Conservation (phyloP, 1,140 invertebrate genomes). For the Caerostris darwini region DNA sequence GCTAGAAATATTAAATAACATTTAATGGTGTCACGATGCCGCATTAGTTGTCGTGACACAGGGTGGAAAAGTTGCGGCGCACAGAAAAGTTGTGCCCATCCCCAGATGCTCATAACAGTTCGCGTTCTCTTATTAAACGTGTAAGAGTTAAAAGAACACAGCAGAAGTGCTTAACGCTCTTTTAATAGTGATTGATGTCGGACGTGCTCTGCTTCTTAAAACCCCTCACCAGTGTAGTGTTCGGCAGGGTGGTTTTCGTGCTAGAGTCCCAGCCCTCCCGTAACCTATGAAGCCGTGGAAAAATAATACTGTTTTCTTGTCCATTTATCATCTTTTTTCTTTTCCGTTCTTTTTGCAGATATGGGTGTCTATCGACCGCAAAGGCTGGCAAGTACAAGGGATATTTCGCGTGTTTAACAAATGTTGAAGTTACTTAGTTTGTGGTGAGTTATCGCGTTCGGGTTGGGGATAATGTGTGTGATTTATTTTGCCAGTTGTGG, state of each 20-base stretch:
- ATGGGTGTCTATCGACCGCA: background rate
- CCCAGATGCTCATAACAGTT: background rate
- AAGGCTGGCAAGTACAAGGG: background rate
- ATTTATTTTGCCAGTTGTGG: background rate
- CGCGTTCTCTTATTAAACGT: background rate
- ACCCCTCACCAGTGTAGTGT: background rate
- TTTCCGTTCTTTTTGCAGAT: background rate
- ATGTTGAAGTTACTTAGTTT: constrained; percentile 11
- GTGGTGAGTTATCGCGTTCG: background rate
- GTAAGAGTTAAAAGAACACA: background rate
- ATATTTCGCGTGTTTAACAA: constrained; percentile 4
- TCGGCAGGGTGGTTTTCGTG: background rate
- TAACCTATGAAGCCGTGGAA: background rate
- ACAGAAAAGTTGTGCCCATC: background rate
- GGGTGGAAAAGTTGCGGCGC: background rate
- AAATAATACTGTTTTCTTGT: background rate
- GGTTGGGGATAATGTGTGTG: background rate
- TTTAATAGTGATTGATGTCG: constrained; percentile 40
- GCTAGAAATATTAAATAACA: background rate
- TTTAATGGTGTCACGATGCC: background rate
- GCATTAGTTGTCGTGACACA: background rate
- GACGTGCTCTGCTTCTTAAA: constrained; percentile 29
- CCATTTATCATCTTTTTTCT: background rate
- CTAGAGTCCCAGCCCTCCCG: background rate
- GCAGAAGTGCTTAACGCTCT: background rate